phyloP scores from a whole-genome alignment of 2,797 vertebrate species.

The Alca torda region DNA sequence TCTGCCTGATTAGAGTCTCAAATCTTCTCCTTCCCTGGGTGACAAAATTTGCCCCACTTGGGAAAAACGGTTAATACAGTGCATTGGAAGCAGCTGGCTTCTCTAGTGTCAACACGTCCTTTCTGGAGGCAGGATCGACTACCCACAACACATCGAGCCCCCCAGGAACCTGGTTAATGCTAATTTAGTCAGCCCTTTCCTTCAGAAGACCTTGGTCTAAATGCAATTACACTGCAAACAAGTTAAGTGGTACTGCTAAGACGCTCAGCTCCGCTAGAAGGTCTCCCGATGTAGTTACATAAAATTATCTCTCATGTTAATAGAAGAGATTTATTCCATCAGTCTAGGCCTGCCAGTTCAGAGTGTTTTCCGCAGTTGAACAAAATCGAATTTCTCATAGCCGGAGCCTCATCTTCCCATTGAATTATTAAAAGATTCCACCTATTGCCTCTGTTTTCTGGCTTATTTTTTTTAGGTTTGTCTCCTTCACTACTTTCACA shows the following conservation, averaged over 20 bases:
- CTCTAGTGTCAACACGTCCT: conserved; percentile 80
- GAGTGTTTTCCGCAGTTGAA: conserved; percentile 58
- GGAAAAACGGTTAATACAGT: conserved; percentile 86
- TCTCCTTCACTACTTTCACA: conserved; percentile 10
- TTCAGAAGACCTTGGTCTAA: conserved; percentile 90
- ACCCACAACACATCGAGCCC: conserved; percentile 76
- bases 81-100: conserved; percentile 84
- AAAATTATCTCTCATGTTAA: conserved; percentile 75
- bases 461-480: not conserved
- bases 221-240: conserved; percentile 85
- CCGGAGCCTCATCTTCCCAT: conserved; percentile 32
- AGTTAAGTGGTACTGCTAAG: conserved; percentile 75
- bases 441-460: not conserved
- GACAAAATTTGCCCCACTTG: conserved; percentile 83
- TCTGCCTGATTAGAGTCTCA: conserved; percentile 73
- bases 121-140: conserved; percentile 89
- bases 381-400: conserved; percentile 58
- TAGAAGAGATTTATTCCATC: conserved; percentile 67
- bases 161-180: conserved; percentile 86
- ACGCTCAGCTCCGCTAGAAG: conserved; percentile 58
- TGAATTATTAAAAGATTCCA: conserved; percentile 60
- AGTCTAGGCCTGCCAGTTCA: conserved; percentile 47
- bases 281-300: conserved; percentile 71
- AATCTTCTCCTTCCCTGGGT: conserved; percentile 77
- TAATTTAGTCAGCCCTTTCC: conserved; percentile 90